Evolutionary conservation across 2,888 invertebrate species (phyloP).

Genomic region (Stenoptilia bipunctidactyla): DNA sequence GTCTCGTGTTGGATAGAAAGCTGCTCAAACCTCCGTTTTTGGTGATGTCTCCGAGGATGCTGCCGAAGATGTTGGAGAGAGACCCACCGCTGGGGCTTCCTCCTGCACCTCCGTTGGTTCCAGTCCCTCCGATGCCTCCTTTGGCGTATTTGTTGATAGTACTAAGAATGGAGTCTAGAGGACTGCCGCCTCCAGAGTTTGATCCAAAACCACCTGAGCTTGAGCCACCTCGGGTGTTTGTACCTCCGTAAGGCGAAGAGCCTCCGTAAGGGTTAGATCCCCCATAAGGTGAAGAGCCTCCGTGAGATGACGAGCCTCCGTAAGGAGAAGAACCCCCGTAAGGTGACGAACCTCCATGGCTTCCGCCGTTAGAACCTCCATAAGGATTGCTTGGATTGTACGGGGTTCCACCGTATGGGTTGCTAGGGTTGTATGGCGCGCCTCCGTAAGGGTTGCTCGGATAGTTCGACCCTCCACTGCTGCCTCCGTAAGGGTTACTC

Average conservation of each 20-base stretch:
- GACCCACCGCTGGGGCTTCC: slow-evolving; percentile 17
- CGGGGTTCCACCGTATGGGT: slow-evolving; percentile 19
- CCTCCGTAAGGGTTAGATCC: slow-evolving; percentile 18
- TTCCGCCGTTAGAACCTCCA: slow-evolving; percentile 24
- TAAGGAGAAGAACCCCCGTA: slow-evolving; percentile 22
- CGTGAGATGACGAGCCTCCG: slow-evolving; percentile 12
- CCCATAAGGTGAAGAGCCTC: slow-evolving; percentile 20
- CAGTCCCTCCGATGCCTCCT: no score
- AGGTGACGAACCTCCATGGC: slow-evolving; percentile 16
- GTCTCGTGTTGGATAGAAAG: slow-evolving; percentile 47
- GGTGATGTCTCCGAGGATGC: slow-evolving; percentile 43
- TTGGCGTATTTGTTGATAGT: slow-evolving; percentile 39
- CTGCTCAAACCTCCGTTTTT: slow-evolving; percentile 41
- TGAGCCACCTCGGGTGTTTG: slow-evolving; percentile 10
- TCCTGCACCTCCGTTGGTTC: no score
- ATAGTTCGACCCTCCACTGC: slow-evolving; percentile 16
- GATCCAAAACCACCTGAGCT: slow-evolving; percentile 8
- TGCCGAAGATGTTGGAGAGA: slow-evolving; percentile 43
- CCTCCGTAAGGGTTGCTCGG: slow-evolving; percentile 17
- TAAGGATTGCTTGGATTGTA: slow-evolving; percentile 9
- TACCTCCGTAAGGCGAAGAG: slow-evolving; percentile 10
- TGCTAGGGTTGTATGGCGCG: slow-evolving; percentile 12
- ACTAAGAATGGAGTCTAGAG: slow-evolving; percentile 36
- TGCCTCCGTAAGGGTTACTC: slow-evolving; percentile 20
- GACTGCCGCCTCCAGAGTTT: slow-evolving; percentile 20